Evolutionary conservation across 2,888 invertebrate genomes (phyloP).

Genomic region (Geophilus truncorum): DNA sequence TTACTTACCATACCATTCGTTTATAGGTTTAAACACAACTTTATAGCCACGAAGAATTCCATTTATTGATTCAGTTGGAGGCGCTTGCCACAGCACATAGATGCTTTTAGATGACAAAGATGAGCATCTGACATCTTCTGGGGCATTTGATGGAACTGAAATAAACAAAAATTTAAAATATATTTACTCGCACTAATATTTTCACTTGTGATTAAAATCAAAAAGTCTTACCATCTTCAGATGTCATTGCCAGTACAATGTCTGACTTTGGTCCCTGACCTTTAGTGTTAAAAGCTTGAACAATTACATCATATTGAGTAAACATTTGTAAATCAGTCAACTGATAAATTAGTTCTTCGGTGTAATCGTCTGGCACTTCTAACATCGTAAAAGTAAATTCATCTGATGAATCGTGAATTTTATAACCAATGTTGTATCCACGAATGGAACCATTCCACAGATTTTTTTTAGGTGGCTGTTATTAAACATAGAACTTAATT

Average conservation of each 20-base stretch:
- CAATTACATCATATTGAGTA: conserved; percentile 4
- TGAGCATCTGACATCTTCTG: conserved; percentile 26
- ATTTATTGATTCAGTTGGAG: background rate
- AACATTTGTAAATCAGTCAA: conserved; percentile 18
- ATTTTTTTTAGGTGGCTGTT: conserved; percentile 2
- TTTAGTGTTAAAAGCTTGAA: conserved; percentile 29
- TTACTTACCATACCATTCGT: conserved; percentile 29
- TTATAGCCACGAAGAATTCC: conserved; percentile 33
- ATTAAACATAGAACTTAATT: background rate
- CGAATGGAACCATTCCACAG: conserved; percentile 29
- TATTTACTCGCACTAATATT: no score
- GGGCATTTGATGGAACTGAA: conserved; percentile 19
- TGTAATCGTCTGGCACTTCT: conserved; percentile 31
- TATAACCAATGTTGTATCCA: conserved; percentile 18
- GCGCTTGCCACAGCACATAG: conserved; percentile 28
- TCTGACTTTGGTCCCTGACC: conserved; percentile 23
- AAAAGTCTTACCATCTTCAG: conserved; percentile 22
- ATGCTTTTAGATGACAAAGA: conserved; percentile 31
- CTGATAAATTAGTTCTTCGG: conserved; percentile 25
- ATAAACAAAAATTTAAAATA: background rate
- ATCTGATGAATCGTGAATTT: background rate
- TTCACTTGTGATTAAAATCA: background rate
- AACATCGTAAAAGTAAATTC: background rate
- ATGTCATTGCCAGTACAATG: conserved; percentile 20
- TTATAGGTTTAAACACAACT: conserved; percentile 19